Conservation (phyloP, 2,888 invertebrate genomes). For the Archips xylosteana region DNA sequence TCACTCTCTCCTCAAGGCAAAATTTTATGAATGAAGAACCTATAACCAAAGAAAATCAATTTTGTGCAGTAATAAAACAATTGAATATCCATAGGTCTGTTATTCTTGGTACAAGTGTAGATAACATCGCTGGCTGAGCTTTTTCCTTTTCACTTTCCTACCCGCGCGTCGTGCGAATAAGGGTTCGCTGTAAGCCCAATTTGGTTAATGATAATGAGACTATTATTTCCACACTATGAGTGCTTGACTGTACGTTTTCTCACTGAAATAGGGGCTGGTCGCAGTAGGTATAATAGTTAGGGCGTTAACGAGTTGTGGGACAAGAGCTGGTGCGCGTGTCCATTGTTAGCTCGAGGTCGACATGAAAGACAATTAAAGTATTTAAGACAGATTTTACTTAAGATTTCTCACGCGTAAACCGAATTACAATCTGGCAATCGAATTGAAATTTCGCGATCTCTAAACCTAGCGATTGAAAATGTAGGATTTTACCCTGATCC, state of each 20-base stretch:
- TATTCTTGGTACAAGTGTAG: not conserved
- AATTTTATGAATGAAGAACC: not conserved
- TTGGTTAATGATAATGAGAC: constrained; percentile 41
- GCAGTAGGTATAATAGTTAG: constrained; percentile 44
- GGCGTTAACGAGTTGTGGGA: constrained; percentile 47
- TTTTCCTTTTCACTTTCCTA: constrained; percentile 30
- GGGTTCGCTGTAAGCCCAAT: constrained; percentile 33
- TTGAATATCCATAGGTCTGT: constrained; percentile 9
- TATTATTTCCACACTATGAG: constrained; percentile 42
- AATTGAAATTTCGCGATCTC: too few relatives aligned
- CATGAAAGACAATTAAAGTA: not conserved
- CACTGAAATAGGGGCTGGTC: constrained; percentile 39
- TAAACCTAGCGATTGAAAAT: too few relatives aligned
- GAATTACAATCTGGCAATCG: too few relatives aligned
- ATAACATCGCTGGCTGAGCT: constrained; percentile 13
- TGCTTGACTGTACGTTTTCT: constrained; percentile 38
- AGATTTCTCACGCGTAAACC: too few relatives aligned
- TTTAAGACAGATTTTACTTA: too few relatives aligned
- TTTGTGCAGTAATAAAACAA: not conserved
- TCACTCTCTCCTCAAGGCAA: too few relatives aligned
- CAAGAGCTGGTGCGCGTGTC: constrained; percentile 41
- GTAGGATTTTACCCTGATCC: too few relatives aligned
- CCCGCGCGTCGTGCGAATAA: constrained; percentile 16
- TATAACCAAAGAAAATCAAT: not conserved
- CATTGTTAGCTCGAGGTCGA: not conserved